Percentiles rank a stretch among this genome's conserved stretches.
Conservation (phyloP, 1,140 invertebrate species). For the Sinella curviseta region DNA sequence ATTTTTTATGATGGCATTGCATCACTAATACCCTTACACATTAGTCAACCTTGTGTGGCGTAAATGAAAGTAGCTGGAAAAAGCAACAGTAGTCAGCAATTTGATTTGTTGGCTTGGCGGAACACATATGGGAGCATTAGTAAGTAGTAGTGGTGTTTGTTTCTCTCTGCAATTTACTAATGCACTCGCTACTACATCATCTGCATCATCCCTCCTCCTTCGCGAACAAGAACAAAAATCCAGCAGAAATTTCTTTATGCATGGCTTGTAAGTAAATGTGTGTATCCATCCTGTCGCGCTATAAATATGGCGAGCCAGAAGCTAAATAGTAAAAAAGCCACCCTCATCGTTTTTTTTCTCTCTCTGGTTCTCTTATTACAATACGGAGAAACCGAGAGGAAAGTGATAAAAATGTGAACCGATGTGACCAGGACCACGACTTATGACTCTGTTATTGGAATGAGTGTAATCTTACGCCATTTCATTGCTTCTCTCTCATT, state of each 20-base stretch:
- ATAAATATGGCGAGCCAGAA: not conserved
- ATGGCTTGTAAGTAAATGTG: too few relatives aligned
- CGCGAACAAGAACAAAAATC: not conserved
- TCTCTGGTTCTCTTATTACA: too few relatives aligned
- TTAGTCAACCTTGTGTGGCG: not conserved
- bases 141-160: not conserved
- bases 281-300: too few relatives aligned
- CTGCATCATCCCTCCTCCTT: not conserved
- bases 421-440: slow-evolving; percentile 15
- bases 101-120: not conserved
- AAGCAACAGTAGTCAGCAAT: slow-evolving; percentile 7
- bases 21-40: slow-evolving; percentile 6
- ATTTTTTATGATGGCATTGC: not conserved
- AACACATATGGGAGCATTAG: not conserved
- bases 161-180: slow-evolving; percentile 17
- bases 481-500: slow-evolving; percentile 2
- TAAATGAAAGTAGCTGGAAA: not conserved
- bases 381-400: too few relatives aligned
- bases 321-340: slow-evolving; percentile 18
- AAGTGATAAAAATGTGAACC: slow-evolving; percentile 23
- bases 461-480: slow-evolving; percentile 4
- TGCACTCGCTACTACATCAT: not conserved
- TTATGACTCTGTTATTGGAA: slow-evolving; percentile 13
- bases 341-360: slow-evolving; percentile 1
- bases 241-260: not conserved